phyloP scores from a whole-genome alignment of 2,797 vertebrate species.

The Chrysolophus pictus region DNA sequence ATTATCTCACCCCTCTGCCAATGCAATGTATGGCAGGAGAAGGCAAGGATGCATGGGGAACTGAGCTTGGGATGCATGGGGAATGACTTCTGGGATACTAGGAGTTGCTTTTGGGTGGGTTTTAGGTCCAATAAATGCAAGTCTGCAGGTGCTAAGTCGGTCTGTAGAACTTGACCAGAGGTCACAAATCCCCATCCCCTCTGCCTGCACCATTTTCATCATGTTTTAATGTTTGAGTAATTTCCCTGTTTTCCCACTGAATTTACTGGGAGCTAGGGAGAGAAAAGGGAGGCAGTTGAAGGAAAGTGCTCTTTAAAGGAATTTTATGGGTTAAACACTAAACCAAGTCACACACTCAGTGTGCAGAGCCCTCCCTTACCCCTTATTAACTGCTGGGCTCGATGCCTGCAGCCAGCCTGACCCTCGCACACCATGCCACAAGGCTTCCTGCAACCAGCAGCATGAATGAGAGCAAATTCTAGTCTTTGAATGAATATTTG shows the following conservation, averaged over 20 bases:
- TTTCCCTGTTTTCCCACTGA: not conserved
- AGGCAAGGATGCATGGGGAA: not conserved
- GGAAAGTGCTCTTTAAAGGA: not conserved
- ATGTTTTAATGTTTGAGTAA: not conserved
- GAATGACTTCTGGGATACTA: not conserved
- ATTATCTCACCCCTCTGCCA: constrained; percentile 42
- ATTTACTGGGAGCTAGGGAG: not conserved
- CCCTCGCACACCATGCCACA: not conserved
- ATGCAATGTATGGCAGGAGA: not conserved
- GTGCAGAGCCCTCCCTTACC: not conserved
- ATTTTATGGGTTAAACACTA: not conserved
- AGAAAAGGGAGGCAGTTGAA: not conserved
- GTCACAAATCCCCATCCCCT: fast-evolving
- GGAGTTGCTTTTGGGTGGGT: not conserved
- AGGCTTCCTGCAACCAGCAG: not conserved
- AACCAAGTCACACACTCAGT: not conserved
- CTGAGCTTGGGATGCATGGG: not conserved
- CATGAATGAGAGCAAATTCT: not conserved
- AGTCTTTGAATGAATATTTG: not conserved
- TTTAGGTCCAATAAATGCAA: not conserved
- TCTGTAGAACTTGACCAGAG: not conserved
- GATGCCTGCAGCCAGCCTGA: not conserved
- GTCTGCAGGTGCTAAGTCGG: not conserved
- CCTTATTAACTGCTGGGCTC: not conserved
- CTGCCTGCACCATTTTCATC: not conserved